A percentile compares a stretch with the other conserved stretches of the same genome.
Conservation (phyloP, 2,888 invertebrate genomes). For the Melipona bicolor region DNA sequence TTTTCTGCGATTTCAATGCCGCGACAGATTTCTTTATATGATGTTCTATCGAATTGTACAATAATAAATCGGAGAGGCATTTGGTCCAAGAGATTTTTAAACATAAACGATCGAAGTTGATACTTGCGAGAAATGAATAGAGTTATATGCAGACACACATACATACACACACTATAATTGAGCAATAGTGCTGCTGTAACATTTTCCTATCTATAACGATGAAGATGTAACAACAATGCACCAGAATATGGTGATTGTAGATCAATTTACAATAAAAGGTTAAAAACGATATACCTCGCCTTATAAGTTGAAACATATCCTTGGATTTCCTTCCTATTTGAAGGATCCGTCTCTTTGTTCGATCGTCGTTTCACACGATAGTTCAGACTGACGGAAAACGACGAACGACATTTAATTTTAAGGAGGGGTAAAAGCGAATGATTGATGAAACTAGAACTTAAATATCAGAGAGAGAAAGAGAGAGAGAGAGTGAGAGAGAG, state of each 20-base stretch:
- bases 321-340: slow-evolving; percentile 50
- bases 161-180: slow-evolving; percentile 53
- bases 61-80: slow-evolving; percentile 12
- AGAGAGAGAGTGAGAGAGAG: not conserved
- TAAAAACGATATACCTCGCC: slow-evolving; percentile 60
- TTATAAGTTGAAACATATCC: slow-evolving; percentile 61
- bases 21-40: slow-evolving; percentile 3
- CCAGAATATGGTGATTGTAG: slow-evolving; percentile 80
- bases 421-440: not conserved
- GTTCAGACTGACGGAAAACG: not conserved
- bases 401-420: slow-evolving; percentile 10
- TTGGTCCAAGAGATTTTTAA: slow-evolving; percentile 36
- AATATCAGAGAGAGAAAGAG: not conserved
- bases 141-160: slow-evolving; percentile 41
- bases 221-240: slow-evolving; percentile 75
- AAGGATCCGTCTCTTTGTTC: slow-evolving; percentile 37
- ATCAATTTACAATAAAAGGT: slow-evolving; percentile 81
- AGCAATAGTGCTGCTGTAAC: slow-evolving; percentile 65
- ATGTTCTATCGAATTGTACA: slow-evolving; percentile 40
- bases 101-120: slow-evolving; percentile 19
- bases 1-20: slow-evolving; percentile 21
- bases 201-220: slow-evolving; percentile 80
- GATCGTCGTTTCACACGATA: slow-evolving; percentile 27
- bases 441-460: not conserved
- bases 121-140: slow-evolving; percentile 29